Evolutionary conservation across 2,888 invertebrate species (phyloP).

Genomic region (Hipparchia sbordonii): DNA sequence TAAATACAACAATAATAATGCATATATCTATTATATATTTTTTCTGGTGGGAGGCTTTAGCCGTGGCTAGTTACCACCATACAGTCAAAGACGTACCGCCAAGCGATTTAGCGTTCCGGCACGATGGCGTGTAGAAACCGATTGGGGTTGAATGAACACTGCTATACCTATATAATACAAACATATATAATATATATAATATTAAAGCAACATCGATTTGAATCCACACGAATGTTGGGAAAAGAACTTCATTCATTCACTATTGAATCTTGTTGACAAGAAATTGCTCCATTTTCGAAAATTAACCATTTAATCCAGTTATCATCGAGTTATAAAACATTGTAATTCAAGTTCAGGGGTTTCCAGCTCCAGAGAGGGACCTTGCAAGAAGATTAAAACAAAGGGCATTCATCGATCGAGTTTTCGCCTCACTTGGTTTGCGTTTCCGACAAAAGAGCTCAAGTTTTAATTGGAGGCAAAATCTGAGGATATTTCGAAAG

Average conservation of each 20-base stretch:
- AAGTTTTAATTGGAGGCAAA: slow-evolving; percentile 42
- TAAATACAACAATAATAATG: no score
- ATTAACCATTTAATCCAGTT: background rate
- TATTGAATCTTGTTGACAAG: background rate
- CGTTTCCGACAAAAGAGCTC: slow-evolving; percentile 39
- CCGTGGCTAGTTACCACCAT: no score
- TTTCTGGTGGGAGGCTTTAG: no score
- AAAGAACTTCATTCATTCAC: no score
- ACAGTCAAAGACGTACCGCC: no score
- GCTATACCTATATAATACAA: no score
- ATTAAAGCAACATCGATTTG: no score
- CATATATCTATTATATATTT: no score
- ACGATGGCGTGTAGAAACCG: no score
- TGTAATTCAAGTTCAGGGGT: slow-evolving; percentile 6
- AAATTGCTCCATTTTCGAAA: background rate
- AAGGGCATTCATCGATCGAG: slow-evolving; percentile 40
- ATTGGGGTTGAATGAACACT: no score
- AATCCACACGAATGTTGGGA: no score
- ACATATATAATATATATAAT: no score
- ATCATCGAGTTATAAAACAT: background rate
- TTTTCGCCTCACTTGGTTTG: slow-evolving; percentile 39
- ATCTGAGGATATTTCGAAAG: slow-evolving; percentile 39
- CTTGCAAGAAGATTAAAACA: slow-evolving; percentile 30
- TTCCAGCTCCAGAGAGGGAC: background rate
- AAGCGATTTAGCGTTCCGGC: background rate